phyloP scores from a whole-genome alignment of 2,888 invertebrate species.

The Leptogaster cylindrica region DNA sequence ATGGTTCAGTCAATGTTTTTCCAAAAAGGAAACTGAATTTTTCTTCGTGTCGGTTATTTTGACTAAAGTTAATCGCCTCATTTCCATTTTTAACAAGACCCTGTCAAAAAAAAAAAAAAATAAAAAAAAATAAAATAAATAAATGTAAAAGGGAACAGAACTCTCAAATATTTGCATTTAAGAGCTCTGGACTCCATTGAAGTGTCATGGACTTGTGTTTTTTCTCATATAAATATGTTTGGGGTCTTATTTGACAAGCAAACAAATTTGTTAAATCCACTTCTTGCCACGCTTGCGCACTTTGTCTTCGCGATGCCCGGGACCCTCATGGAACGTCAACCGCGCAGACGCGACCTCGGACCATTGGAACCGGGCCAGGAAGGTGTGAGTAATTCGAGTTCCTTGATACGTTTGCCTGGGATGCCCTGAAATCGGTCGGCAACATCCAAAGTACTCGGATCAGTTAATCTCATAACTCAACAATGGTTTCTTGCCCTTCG shows the following conservation, averaged over 20 bases:
- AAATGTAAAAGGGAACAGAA: too few species aligned
- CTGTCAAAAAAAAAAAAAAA: conserved; percentile 42
- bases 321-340: neutral
- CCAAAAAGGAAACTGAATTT: conserved; percentile 17
- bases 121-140: too few species aligned
- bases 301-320: conserved; percentile 30
- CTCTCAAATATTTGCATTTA: conserved; percentile 32
- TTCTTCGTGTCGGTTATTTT: conserved; percentile 29
- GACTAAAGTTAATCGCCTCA: conserved; percentile 46
- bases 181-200: conserved; percentile 25
- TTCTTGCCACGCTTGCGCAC: conserved; percentile 45
- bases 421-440: conserved; percentile 4
- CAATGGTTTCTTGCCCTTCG: neutral
- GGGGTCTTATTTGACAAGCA: conserved; percentile 44
- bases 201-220: conserved; percentile 30
- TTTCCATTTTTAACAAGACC: conserved; percentile 46
- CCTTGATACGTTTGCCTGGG: conserved; percentile 7
- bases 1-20: conserved; percentile 12
- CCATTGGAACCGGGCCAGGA: neutral
- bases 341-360: neutral
- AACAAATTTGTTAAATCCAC: conserved; percentile 48
- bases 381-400: conserved; percentile 20
- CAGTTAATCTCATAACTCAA: conserved; percentile 31
- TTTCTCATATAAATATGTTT: conserved; percentile 20
- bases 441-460: conserved; percentile 15